Conservation (phyloP, 1,140 invertebrate genomes). For the Eufriesea mexicana region DNA sequence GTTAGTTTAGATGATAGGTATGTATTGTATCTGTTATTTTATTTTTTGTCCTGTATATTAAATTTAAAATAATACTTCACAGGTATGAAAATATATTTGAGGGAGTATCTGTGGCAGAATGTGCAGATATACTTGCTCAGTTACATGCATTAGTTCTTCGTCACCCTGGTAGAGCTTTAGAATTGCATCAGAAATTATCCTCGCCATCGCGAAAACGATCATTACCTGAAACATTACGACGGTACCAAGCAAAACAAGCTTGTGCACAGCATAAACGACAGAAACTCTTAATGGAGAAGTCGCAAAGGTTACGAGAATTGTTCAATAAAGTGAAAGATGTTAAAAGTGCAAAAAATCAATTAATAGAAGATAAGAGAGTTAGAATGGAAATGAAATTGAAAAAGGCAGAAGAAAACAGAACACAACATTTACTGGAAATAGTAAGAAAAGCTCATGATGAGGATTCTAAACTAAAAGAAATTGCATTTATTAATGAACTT, state of each 20-base stretch:
- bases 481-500: constrained; percentile 98
- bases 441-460: constrained; percentile 98
- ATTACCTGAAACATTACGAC: constrained; percentile 88
- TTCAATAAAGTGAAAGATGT: constrained; percentile 96
- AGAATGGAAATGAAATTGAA: constrained; percentile 93
- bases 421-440: constrained; percentile 90
- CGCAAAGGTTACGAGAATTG: constrained; percentile 92
- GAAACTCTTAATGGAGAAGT: constrained; percentile 91
- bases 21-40: constrained; percentile 11
- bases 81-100: constrained; percentile 88
- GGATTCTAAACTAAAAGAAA: constrained; percentile 97
- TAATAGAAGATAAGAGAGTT: constrained; percentile 92
- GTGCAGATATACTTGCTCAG: constrained; percentile 89
- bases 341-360: constrained; percentile 90
- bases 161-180: constrained; percentile 93
- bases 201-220: constrained; percentile 93
- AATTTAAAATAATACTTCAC: constrained; percentile 30
- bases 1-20: constrained; percentile 78
- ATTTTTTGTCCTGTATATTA: neutral
- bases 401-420: constrained; percentile 95
- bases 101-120: constrained; percentile 90
- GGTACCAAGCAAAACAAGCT: constrained; percentile 94
- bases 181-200: constrained; percentile 96
- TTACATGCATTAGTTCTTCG: constrained; percentile 90
- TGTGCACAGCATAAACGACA: constrained; percentile 90